phyloP scores from a whole-genome alignment of 30 jellyfish, hydroid and myxozoan genomes.

The Mastigias papua region DNA sequence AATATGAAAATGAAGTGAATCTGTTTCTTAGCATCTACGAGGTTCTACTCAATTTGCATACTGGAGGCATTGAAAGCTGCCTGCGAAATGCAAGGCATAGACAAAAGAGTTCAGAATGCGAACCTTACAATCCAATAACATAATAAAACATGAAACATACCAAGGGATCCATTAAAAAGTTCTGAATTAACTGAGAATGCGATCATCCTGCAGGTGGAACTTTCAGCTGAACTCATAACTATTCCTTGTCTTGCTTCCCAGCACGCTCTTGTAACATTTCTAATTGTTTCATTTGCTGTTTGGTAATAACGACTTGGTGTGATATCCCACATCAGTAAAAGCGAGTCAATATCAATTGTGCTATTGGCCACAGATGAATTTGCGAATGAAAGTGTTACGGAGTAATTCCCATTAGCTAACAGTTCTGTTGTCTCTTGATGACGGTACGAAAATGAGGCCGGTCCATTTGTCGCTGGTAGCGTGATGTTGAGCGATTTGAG shows the following conservation, averaged over 20 bases:
- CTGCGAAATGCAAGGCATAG: no score
- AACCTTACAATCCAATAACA: no score
- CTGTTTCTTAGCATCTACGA: no score
- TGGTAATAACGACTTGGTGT: conserved; percentile 36
- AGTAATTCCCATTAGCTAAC: conserved; percentile 51
- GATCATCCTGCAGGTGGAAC: conserved; percentile 35
- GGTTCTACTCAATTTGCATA: no score
- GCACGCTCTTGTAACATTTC: conserved; percentile 55
- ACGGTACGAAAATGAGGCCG: conserved; percentile 1
- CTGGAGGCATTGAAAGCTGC: no score
- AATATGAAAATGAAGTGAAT: no score
- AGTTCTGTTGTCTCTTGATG: conserved; percentile 19
- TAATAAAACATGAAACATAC: no score
- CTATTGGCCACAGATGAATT: conserved; percentile 25
- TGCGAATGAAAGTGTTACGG: conserved; percentile 37
- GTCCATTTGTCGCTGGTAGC: conserved; percentile 31
- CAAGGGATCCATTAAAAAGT: conserved; percentile 81
- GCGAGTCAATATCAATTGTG: conserved; percentile 71
- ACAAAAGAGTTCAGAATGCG: no score
- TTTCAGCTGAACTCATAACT: background rate
- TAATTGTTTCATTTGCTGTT: conserved; percentile 32
- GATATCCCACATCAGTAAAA: conserved; percentile 52
- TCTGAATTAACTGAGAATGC: conserved; percentile 74
- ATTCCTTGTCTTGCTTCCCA: conserved; percentile 64
- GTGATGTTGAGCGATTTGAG: conserved; percentile 43